Base-by-base conservation (phyloP, 2,888 invertebrate species). In the Rhimphoctona megacephalus region DNA sequence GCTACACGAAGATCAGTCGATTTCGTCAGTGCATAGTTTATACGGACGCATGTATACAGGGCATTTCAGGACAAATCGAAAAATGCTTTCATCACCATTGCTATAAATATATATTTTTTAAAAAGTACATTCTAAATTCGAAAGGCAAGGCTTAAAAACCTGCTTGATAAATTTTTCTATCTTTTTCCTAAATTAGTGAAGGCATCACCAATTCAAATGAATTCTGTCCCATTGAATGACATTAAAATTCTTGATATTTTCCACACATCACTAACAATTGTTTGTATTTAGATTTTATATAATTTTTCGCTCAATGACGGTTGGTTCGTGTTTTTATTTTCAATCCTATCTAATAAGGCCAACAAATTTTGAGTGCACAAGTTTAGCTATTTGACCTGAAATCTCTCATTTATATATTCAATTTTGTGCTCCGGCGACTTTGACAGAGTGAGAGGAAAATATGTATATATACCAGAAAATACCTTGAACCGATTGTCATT, bases 401-500 rank as follows among this genome's bases (percentile, higher is more conserved):
- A 69, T 54, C 1, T 30, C 72, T 25, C 66, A n/a, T 81, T 39
- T 73, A 52, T 52, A 36, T 19, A 69, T 81, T 72, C 52, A 66
- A 81, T 81, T 78, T 33, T 33, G 57, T 66, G 72, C 69, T 83
- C 70, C 72, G 70, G 22, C 19, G 61, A 74, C 81, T 74, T 54
- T 43, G 67, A 81, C 67, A 43, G 57, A 64, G 17, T 9, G 36
- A 66, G 67, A 76, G 46, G 4, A 9, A 49, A 30, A 49, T 46
- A 70, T 46, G 19, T 30, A 9, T 70, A 4, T 46, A 72, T 7
- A n/a, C n/a, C 49, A 57, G 57, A 79, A 57, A 52, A 86, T 76
- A 79, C 86, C 84, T 86, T 84, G 84, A 84, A 86, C 76, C 81
- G 84, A 86, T 86, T 86, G 78, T 86, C 84, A 86, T 78, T 84